Evolutionary conservation across 2,888 invertebrate genomes (phyloP).

Genomic region (Dryococelus australis): DNA sequence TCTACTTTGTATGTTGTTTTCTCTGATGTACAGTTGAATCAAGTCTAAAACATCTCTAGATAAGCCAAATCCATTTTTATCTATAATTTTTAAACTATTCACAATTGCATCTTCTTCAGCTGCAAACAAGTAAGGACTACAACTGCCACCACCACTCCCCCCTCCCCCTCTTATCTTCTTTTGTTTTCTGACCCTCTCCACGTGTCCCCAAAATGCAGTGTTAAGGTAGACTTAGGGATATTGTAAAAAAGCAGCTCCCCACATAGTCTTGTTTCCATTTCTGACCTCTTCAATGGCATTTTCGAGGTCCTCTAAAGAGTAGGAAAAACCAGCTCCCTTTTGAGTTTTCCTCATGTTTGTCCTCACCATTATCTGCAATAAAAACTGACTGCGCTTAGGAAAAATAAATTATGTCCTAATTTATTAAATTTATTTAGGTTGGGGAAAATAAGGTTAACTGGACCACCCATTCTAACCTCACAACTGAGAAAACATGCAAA

Average conservation of each 20-base stretch:
- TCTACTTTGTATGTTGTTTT: background rate
- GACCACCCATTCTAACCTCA: too few relatives aligned
- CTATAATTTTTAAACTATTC: background rate
- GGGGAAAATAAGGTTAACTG: too few relatives aligned
- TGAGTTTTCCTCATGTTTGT: background rate
- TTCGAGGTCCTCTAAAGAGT: background rate
- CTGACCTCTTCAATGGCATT: constrained; percentile 39
- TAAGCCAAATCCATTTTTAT: background rate
- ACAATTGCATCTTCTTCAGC: background rate
- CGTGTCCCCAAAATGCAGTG: constrained; percentile 40
- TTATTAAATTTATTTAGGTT: too few relatives aligned
- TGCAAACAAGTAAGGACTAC: constrained; percentile 30
- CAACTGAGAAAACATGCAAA: too few relatives aligned
- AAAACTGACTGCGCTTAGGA: background rate
- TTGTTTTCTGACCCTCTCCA: constrained; percentile 41
- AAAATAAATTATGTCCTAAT: too few relatives aligned
- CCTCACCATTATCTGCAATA: constrained; percentile 1
- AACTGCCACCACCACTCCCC: too few relatives aligned
- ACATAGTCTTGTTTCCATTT: constrained; percentile 41
- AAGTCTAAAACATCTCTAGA: background rate
- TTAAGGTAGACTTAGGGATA: constrained; percentile 43
- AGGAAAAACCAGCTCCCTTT: constrained; percentile 8
- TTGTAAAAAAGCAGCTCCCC: constrained; percentile 40
- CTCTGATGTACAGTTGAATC: background rate
- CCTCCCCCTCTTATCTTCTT: constrained; percentile 40